Conservation (phyloP, 2,888 invertebrate species). For the Hesperia comma region DNA sequence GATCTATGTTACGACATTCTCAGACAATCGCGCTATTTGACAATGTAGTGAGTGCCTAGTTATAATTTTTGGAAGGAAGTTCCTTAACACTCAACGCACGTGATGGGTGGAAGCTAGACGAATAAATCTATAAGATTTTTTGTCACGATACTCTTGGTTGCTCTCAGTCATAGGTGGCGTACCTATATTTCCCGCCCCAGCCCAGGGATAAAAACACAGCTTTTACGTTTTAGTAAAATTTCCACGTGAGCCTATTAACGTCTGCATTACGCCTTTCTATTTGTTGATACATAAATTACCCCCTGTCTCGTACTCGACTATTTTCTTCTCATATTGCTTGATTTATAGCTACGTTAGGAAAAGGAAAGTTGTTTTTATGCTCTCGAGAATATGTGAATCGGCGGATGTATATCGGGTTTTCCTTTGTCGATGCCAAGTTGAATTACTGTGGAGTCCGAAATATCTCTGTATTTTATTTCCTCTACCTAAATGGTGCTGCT, state of each 20-base stretch:
- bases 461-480: not conserved
- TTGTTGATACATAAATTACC: slow-evolving; percentile 8
- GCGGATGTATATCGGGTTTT: slow-evolving; percentile 11
- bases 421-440: slow-evolving; percentile 14
- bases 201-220: too few relatives aligned
- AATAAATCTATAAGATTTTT: too few relatives aligned
- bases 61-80: too few relatives aligned
- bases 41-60: too few relatives aligned
- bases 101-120: too few relatives aligned
- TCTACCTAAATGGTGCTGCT: too few relatives aligned
- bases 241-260: not conserved
- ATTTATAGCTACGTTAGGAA: not conserved
- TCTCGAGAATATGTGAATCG: slow-evolving; percentile 13
- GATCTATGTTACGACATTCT: too few relatives aligned
- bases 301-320: slow-evolving; percentile 3
- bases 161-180: too few relatives aligned
- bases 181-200: too few relatives aligned
- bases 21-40: too few relatives aligned
- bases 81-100: too few relatives aligned
- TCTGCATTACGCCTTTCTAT: not conserved
- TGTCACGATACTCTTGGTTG: too few relatives aligned
- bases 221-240: not conserved
- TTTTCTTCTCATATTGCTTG: slow-evolving; percentile 14
- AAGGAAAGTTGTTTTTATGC: slow-evolving; percentile 9
- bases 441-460: not conserved